A percentile compares a stretch with the other conserved stretches of the same genome.
Conservation (phyloP, 30 jellyfish, hydroid and myxozoan species). For the Sanderia malayensis region DNA sequence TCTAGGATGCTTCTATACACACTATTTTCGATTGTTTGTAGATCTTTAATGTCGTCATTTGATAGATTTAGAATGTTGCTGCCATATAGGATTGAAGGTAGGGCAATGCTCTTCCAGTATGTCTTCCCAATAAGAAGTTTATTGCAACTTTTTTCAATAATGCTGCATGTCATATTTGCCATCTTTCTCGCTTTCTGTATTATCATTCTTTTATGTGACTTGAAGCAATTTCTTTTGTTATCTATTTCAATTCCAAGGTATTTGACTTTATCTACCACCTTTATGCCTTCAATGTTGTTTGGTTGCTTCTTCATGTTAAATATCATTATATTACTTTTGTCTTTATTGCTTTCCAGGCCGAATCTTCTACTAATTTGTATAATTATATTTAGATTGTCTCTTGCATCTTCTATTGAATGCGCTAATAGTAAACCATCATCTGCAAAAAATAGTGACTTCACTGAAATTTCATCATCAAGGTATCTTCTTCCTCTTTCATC, state of each 20-base stretch:
- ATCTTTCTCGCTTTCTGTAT: constrained; percentile 7
- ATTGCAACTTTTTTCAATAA: constrained; percentile 15
- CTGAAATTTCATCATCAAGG: neutral
- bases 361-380: neutral
- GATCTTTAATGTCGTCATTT: neutral
- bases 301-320: neutral
- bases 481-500: neutral
- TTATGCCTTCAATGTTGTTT: neutral
- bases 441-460: constrained; percentile 12
- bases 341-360: constrained; percentile 8
- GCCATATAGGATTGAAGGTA: constrained; percentile 13
- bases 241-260: neutral
- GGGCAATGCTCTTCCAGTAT: constrained; percentile 5
- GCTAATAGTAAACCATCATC: constrained; percentile 16
- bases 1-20: neutral
- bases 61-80: neutral
- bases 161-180: constrained; percentile 6
- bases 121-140: constrained; percentile 19
- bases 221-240: neutral
- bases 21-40: neutral
- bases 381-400: constrained; percentile 5
- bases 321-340: constrained; percentile 8
- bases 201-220: neutral
- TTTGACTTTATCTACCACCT: neutral
- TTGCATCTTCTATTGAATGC: constrained; percentile 10